Evolutionary conservation across 2,888 invertebrate genomes (phyloP), one percentile per base, ranked within the genome.

Genomic region (Yponomeuta sedellus): DNA sequence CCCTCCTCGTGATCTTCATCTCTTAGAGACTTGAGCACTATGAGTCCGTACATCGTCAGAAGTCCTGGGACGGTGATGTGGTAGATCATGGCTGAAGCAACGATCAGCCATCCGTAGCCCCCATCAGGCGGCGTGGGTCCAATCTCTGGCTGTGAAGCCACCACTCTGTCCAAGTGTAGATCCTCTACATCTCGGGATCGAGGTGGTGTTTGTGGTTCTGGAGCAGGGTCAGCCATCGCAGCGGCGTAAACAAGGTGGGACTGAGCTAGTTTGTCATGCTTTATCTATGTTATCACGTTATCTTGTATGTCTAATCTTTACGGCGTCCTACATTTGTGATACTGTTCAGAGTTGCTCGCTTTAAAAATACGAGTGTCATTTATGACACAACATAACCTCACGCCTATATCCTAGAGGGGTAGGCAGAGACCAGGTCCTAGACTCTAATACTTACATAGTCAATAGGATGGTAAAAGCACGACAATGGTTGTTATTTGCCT

Each of bases 121-220:
- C 94, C 94, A 73, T 94, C 94, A 1, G 94, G 93, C 64, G 94
- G 91, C 16, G 92, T 92, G 0, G 94, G 94, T 0, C 94, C 94
- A 64, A 94, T 87, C 79, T 94, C 94, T 1, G 94, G 93, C 70
- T 93, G 92, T 25, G 94, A 93, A 62, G 93, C 90, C 66, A 94
- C 86, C 5, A 94, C 88, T 66, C 92, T 87, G 73, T 94, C 94
- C 70, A 94, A 80, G 73, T 86, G 86, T 19, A 91, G 75, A 66
- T 88, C 88, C 69, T 86, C 86, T 57, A 79, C 80, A 16, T 56
- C 58, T 16, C 22, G n/a, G 11, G 28, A 10, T 25, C 61, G 3
- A 3, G 28, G 2, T 61, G 61, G 44, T 52, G 3, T 12, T 52
- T 16, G 44, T 1, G 44, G 3, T 16, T 52, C 44, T 16, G 44